These are phyloP conservation scores for Lucilia sericata DNA, from an alignment of 1,140 invertebrate genomes.

Conservation along the genomic window DNA sequence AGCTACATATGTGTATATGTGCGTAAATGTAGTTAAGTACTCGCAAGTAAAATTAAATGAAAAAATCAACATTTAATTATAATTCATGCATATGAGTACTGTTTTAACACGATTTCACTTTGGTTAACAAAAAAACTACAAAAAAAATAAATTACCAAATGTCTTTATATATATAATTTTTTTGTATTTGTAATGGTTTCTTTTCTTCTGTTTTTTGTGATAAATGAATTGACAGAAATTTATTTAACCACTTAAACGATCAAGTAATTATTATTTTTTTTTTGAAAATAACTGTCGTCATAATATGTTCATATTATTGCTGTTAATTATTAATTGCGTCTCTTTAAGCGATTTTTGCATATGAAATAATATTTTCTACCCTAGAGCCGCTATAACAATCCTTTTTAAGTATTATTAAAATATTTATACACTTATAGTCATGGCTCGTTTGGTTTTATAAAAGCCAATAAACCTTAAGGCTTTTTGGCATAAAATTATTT, in stretches of 20 bases:
- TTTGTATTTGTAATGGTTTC: background rate
- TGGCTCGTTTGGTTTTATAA: background rate
- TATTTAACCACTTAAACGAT: background rate
- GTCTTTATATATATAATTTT: background rate
- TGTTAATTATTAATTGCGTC: background rate
- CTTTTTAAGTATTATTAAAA: background rate
- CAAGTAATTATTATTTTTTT: background rate
- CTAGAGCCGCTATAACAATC: background rate
- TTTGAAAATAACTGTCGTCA: background rate
- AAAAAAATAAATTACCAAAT: background rate
- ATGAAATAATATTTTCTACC: background rate
- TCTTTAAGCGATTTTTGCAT: slow-evolving; percentile 10
- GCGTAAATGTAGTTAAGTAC: background rate
- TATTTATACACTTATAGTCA: background rate
- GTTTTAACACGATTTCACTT: slow-evolving; percentile 26
- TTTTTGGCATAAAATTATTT: background rate
- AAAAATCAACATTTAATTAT: slow-evolving; percentile 30
- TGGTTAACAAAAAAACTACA: background rate
- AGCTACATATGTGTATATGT: background rate
- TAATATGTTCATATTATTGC: background rate
- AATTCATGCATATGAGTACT: slow-evolving; percentile 26
- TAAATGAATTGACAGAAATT: slow-evolving; percentile 2
- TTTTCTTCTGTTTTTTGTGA: background rate
- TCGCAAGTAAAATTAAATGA: slow-evolving; percentile 19
- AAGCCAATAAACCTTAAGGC: background rate